Percentiles rank a stretch among this genome's conserved stretches.
Conservation (phyloP, 2,888 invertebrate species). For the Nemotelus nigrinus region DNA sequence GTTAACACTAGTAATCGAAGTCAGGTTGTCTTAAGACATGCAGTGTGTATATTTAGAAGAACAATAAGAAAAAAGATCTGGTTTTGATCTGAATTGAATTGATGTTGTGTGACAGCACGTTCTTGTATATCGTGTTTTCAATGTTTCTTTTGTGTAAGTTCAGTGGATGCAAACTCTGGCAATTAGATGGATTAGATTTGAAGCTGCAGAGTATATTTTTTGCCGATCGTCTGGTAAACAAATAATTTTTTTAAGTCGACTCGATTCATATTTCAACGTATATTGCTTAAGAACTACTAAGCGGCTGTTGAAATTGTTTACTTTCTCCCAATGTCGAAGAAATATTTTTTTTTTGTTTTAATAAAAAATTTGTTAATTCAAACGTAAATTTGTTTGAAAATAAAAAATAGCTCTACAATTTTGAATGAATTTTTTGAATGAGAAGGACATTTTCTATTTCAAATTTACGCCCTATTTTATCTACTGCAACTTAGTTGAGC, state of each 20-base stretch:
- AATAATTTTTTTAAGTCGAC: not conserved
- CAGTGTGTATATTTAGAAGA: not conserved
- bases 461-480: not conserved
- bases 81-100: not conserved
- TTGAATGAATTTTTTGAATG: no score
- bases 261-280: no score
- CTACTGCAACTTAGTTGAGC: no score
- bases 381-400: no score
- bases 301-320: no score
- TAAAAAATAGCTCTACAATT: no score
- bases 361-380: no score
- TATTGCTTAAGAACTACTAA: no score
- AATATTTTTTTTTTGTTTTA: no score
- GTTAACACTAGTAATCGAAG: constrained; percentile 34
- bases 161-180: not conserved
- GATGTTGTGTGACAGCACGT: constrained; percentile 6
- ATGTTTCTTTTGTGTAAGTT: not conserved
- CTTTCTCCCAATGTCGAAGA: no score
- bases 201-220: not conserved
- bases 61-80: constrained; percentile 1
- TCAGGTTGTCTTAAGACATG: constrained; percentile 18
- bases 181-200: not conserved
- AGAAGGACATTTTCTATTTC: not conserved
- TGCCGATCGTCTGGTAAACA: not conserved
- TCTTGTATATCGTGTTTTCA: not conserved